Percentiles rank a stretch among this genome's conserved stretches.
Evolutionary conservation across 2,888 invertebrate genomes (phyloP).

Genomic region (Kryphioiulus occultus): DNA sequence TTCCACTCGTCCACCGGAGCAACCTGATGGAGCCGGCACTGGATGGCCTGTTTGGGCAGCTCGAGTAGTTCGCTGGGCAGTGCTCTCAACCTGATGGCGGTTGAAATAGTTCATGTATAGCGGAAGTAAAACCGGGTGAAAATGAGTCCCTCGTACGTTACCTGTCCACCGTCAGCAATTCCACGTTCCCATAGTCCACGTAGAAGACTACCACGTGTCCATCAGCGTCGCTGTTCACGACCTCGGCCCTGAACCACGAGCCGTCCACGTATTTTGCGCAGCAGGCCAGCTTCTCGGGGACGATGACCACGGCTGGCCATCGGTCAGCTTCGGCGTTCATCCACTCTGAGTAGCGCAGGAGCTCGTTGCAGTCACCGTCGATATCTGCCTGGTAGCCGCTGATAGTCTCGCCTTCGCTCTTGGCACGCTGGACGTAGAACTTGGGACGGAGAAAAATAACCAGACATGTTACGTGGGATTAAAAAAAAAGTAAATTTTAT

Average conservation of each 20-base stretch:
- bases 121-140: no score
- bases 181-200: constrained; percentile 45
- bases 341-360: background rate
- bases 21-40: constrained; percentile 44
- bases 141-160: background rate
- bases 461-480: no score
- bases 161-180: background rate
- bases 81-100: background rate
- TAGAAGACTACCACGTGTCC: background rate
- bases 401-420: background rate
- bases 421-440: background rate
- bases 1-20: constrained; percentile 30
- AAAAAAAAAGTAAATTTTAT: no score
- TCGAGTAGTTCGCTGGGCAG: background rate
- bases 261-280: constrained; percentile 2
- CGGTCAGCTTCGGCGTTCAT: background rate
- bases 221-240: background rate
- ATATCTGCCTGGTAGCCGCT: background rate
- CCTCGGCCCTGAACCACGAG: constrained; percentile 45
- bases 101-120: background rate
- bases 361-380: background rate
- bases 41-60: constrained; percentile 41
- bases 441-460: background rate
- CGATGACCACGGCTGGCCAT: background rate
- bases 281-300: background rate